Conservation (phyloP, 2,888 invertebrate genomes). For the Chalcis sispes region DNA sequence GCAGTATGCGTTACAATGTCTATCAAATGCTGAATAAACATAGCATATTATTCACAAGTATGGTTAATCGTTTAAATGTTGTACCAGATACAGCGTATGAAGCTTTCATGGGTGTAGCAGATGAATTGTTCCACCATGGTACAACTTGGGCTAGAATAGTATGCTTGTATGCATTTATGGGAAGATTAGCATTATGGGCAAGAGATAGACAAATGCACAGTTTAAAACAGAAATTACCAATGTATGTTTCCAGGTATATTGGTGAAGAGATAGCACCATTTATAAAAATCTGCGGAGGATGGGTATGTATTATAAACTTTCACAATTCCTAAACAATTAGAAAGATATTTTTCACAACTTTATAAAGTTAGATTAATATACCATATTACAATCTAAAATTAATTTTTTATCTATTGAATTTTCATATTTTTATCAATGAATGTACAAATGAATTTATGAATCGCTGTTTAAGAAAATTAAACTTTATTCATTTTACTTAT, state of each 20-base stretch:
- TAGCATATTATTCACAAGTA: conserved; percentile 75
- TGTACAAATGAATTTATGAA: too few species aligned
- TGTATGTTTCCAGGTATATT: conserved; percentile 75
- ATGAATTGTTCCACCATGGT: conserved; percentile 75
- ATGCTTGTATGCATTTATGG: conserved; percentile 76
- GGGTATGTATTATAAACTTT: conserved; percentile 76
- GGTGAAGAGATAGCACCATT: conserved; percentile 75
- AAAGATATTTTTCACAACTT: too few species aligned
- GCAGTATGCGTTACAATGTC: conserved; percentile 75
- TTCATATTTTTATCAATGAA: too few species aligned
- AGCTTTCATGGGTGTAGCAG: conserved; percentile 75
- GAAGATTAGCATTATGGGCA: conserved; percentile 74
- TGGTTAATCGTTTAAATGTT: conserved; percentile 75
- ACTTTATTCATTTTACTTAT: conserved; percentile 8
- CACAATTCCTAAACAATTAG: neutral
- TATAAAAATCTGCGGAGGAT: conserved; percentile 76
- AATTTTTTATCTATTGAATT: too few species aligned
- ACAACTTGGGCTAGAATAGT: conserved; percentile 76
- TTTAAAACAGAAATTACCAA: conserved; percentile 71
- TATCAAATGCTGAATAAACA: conserved; percentile 76
- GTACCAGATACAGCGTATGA: conserved; percentile 75
- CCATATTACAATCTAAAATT: too few species aligned
- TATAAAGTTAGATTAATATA: too few species aligned
- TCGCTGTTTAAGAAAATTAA: neutral
- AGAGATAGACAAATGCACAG: conserved; percentile 73